Base-by-base conservation (phyloP, 2,888 invertebrate genomes). In the Creontiades dilutus region DNA sequence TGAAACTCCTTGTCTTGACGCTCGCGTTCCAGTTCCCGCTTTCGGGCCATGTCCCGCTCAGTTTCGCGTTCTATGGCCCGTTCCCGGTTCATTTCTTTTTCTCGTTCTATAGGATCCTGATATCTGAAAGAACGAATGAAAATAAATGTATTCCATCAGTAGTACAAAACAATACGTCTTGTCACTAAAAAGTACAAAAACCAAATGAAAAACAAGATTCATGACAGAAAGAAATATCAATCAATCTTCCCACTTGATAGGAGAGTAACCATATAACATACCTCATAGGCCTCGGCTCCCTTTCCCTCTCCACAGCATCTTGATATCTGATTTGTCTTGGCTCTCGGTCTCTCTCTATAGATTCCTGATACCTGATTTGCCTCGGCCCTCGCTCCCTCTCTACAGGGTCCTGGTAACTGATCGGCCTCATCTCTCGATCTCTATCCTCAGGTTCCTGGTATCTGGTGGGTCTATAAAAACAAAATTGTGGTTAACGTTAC, bases 1-100 rank as follows among this genome's bases (percentile, higher is more conserved):
- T 89, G 82, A 27, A 84, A 89, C 48, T 84, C 89, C 47, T 28
- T 37, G 19, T 86, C 90, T 14, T 86, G 86, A 0, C 61, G 27
- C 37, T 81, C 84, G 0, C 89, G 81, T 46, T 81, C 84, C 23
- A 61, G 13, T 27, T 81, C 89, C 19, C 81, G 37, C 13, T 12
- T 19, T 16, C 37, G 12, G 0, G 68, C 89, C 68, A 89, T 46
- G n/a, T 68, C 82, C n/a, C 89, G 27, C 19, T 82, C 81, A 13
- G 78, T 81, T 84, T 82, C 68, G 13, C 89, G 37, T 76, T 81
- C 89, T 23, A 19, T 4, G 19, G 82, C 76, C 12, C 88, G 80
- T 19, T 88, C 88, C 19, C 80, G n/a, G 23, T 28, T 82, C 84
- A 81, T 89, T 0, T 89, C 89, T 23, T 61, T 12, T 16, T 81